Conservation (phyloP, 2,888 invertebrate genomes). For the Dolomedes plantarius region DNA sequence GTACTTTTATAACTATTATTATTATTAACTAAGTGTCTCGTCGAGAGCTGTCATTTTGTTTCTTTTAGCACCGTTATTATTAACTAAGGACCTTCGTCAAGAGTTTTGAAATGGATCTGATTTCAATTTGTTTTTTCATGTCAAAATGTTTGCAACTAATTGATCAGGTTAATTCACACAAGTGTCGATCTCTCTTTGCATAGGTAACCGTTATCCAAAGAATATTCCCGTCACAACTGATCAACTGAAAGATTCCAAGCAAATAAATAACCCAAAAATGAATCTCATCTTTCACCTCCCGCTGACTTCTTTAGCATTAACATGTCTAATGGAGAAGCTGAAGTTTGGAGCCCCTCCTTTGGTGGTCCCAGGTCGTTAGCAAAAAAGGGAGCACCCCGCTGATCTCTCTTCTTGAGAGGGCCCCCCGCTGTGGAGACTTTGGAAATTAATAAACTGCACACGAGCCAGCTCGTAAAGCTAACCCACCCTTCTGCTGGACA, state of each 20-base stretch:
- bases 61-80: too few relatives aligned
- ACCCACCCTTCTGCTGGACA: constrained; percentile 34
- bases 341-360: constrained; percentile 18
- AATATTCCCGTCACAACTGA: neutral
- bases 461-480: constrained; percentile 18
- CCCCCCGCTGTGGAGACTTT: constrained; percentile 37
- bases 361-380: constrained; percentile 57
- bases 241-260: neutral
- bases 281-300: constrained; percentile 55
- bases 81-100: too few relatives aligned
- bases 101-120: too few relatives aligned
- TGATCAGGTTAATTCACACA: too few relatives aligned
- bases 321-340: constrained; percentile 49
- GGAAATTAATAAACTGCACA: constrained; percentile 52
- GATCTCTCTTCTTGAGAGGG: constrained; percentile 34
- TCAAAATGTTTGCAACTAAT: too few relatives aligned
- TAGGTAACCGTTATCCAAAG: neutral
- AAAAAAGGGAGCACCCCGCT: constrained; percentile 34
- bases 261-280: neutral
- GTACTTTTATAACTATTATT: too few relatives aligned
- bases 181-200: too few relatives aligned
- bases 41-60: too few relatives aligned
- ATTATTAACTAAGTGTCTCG: too few relatives aligned
- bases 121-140: too few relatives aligned
- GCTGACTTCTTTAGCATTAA: constrained; percentile 57